Evolutionary conservation across 2,797 vertebrate species (phyloP), one percentile per base, ranked within the genome.

Genomic region (Labeo calbasu): DNA sequence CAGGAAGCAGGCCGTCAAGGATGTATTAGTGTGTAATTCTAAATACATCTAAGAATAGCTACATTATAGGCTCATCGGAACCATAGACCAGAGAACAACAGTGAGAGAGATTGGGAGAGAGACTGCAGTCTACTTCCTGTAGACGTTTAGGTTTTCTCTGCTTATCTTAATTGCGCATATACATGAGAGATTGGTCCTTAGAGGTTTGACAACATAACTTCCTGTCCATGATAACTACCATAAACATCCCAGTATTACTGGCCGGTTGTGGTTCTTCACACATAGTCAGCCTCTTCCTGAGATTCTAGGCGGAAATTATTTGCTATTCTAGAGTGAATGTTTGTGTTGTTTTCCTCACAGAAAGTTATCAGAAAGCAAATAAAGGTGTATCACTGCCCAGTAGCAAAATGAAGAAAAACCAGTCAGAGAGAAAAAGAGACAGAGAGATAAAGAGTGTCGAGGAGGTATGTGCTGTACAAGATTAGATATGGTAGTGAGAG

Each of bases 401-500:
- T 82, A 88, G 55, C 84, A 84, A 86, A 90, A 82, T 25, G 11
- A 89, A 88, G 32, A 86, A 87, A 84, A 81, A 86, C 2, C 55
- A 81, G 53, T 15, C 12, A 48, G 61, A 46, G 12, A 59, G 25
- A 59, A 59, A 59, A 46, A 25, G 15, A 59, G 51, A 50, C 51
- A 59, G 50, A 57, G 23, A 76, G 78, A 75, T 9, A 2, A 23
- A 84, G 32, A 57, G 71, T 69, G 57, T 75, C 28, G 19, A 77
- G 77, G 6, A 65, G 87, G 78, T 79, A 50, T 80, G 86, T 90
- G 90, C 87, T 89, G 82, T 89, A 36, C 21, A 85, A 85, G 90
- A 90, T 92, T 90, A 88, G 84, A 73, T 71, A 83, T 89, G 86
- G 91, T 91, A 89, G 78, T 86, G 83, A 55, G 76, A 84, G 88